Evolutionary conservation across 2,113 vertebrate genomes (phyloP).

Genomic region (Anser cygnoides): DNA sequence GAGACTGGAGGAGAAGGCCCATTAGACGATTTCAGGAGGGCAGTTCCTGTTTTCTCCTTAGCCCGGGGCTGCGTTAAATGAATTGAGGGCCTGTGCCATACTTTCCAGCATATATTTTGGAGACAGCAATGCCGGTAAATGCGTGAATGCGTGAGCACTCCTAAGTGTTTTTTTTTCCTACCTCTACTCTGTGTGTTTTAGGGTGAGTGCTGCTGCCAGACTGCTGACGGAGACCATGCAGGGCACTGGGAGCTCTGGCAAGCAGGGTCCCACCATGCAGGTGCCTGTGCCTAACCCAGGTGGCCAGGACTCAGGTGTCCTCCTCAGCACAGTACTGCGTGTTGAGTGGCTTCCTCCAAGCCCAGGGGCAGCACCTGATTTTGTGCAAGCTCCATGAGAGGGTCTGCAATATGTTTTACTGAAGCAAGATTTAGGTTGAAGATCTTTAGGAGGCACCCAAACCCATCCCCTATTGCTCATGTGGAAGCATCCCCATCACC

Average conservation of each 20-base stretch:
- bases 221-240: background rate
- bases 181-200: background rate
- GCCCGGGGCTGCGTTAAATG: background rate
- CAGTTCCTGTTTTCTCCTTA: background rate
- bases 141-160: fast-evolving
- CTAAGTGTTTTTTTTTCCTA: background rate
- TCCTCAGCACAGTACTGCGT: background rate
- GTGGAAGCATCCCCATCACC: background rate
- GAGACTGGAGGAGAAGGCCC: background rate
- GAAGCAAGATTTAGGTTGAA: background rate
- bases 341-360: background rate
- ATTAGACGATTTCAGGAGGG: background rate
- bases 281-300: background rate
- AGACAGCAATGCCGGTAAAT: background rate
- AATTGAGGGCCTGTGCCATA: background rate
- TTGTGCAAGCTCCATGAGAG: background rate
- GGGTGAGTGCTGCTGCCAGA: background rate
- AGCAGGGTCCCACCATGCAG: fast-evolving
- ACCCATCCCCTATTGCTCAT: background rate
- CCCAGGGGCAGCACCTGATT: background rate
- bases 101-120: background rate
- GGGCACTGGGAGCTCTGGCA: background rate
- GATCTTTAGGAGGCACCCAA: background rate
- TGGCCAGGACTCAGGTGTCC: background rate
- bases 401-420: background rate